Evolutionary conservation across 1,140 invertebrate species (phyloP), one percentile per base, ranked within the genome.

Genomic region (Drosophila kohkoa): DNA sequence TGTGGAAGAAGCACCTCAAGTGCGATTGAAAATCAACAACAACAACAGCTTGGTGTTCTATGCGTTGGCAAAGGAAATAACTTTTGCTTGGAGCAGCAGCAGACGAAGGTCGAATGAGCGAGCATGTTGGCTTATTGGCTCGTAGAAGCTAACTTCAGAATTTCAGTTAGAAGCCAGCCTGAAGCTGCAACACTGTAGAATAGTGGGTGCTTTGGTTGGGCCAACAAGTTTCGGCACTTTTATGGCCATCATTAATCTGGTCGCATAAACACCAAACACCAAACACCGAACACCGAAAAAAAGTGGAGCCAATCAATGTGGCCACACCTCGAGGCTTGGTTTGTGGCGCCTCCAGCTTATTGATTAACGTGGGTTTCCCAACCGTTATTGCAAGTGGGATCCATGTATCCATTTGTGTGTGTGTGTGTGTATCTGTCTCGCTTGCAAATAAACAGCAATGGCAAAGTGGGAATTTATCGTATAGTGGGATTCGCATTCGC

Each of bases 11-110:
- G 77, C 85, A 68, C 82, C 69, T 77, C 69, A 87, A 83, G 83
- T 88, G 80, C 83, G 72, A 87, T 87, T 86, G 59, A 76, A 86
- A 85, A 75, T 52, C 76, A 67, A 58, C 80, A 69, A 48, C 43
- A 65, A 71, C 43, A 66, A 66, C 67, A 59, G 48, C 41, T 38
- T 0, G 35, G 20, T 3, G 20, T 62, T 57, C 54, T 73, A 65
- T 74, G 82, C 82, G 83, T 88, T 88, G 83, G 82, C 80, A 63
- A 77, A 82, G 82, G 83, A 87, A 87, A 87, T 82, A 69, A 63
- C 65, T 82, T 73, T 86, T 71, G 70, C 71, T 76, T 87, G 68
- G 6, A 60, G 51, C 51, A 32, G 11, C n/a, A 60, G 11, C n/a
- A 60, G 62, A 69, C 69, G 58, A 57, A 77, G 73, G 20, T 41